Percentiles rank a stretch among this genome's conserved stretches.
Conservation (phyloP, 2,888 invertebrate species). For the Orthonychiurus folsomi region DNA sequence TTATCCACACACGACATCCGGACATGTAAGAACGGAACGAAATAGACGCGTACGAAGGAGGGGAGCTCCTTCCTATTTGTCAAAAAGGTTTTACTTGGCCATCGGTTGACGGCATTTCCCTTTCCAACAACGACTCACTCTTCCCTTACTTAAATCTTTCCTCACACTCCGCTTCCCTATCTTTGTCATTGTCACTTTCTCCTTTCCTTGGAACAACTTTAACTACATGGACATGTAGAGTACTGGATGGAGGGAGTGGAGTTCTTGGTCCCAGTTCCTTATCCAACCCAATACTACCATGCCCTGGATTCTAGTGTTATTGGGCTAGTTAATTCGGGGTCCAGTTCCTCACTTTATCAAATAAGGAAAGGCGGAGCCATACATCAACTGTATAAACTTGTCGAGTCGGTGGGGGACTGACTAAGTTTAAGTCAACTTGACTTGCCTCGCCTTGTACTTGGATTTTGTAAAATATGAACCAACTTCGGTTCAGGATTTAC, state of each 20-base stretch:
- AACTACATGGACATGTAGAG: slow-evolving; percentile 2
- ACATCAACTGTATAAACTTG: not conserved
- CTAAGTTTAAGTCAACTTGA: no score
- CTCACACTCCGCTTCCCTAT: slow-evolving; percentile 19
- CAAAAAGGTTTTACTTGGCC: slow-evolving; percentile 21
- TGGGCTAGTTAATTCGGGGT: no score
- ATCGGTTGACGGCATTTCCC: not conserved
- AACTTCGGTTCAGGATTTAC: no score
- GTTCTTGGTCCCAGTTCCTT: no score
- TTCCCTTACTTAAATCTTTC: slow-evolving; percentile 18
- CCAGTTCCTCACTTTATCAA: not conserved
- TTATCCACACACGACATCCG: slow-evolving; percentile 20
- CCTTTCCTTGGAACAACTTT: slow-evolving; percentile 7
- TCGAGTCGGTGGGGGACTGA: not conserved
- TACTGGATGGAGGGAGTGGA: no score
- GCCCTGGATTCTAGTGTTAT: no score
- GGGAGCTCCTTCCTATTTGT: slow-evolving; percentile 23
- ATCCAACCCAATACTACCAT: no score
- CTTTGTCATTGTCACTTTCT: slow-evolving; percentile 22
- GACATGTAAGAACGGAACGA: slow-evolving; percentile 9
- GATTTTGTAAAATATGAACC: no score
- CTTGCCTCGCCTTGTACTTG: no score
- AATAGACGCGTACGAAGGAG: no score
- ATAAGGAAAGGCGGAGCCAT: not conserved
- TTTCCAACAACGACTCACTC: not conserved